Percentiles rank a stretch among this genome's conserved stretches.
These are phyloP conservation scores for Aptenodytes patagonicus DNA, from an alignment of 2,113 vertebrate species.

Conservation along the genomic window DNA sequence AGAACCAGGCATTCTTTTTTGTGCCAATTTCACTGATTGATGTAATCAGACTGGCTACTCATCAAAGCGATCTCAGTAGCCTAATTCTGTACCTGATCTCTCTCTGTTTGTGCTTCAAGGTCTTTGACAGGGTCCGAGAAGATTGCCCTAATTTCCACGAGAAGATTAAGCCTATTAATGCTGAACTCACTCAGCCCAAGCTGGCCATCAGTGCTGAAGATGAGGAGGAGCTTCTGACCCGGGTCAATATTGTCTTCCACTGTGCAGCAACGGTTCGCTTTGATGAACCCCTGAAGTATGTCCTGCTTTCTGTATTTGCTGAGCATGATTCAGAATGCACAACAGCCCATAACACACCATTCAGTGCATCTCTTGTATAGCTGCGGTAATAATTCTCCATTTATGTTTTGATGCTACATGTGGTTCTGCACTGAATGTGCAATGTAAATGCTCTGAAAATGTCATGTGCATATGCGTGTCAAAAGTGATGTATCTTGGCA, in stretches of 20 bases:
- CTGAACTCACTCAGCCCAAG: conserved; percentile 88
- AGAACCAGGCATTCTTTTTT: background rate
- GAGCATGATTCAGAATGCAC: background rate
- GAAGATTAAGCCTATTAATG: conserved; percentile 90
- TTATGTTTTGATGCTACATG: background rate
- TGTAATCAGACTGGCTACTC: conserved; percentile 1
- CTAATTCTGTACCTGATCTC: conserved; percentile 36
- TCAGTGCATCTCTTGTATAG: background rate
- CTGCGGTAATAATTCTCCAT: background rate
- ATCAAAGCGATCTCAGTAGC: background rate
- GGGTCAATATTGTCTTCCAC: conserved; percentile 91
- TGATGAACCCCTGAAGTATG: conserved; percentile 88
- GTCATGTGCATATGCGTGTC: background rate
- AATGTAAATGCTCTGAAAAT: background rate
- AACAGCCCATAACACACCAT: background rate
- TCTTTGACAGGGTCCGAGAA: conserved; percentile 91
- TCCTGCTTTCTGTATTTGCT: background rate
- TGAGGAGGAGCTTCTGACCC: conserved; percentile 78
- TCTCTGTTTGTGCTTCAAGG: conserved; percentile 74
- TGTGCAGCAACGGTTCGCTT: conserved; percentile 95
- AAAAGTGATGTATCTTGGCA: background rate
- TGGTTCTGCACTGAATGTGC: background rate
- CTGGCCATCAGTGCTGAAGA: conserved; percentile 88
- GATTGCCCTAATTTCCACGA: conserved; percentile 86
- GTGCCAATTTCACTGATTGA: background rate